Evolutionary conservation across 2,888 invertebrate genomes (phyloP).

Genomic region (Penaeus monodon): DNA sequence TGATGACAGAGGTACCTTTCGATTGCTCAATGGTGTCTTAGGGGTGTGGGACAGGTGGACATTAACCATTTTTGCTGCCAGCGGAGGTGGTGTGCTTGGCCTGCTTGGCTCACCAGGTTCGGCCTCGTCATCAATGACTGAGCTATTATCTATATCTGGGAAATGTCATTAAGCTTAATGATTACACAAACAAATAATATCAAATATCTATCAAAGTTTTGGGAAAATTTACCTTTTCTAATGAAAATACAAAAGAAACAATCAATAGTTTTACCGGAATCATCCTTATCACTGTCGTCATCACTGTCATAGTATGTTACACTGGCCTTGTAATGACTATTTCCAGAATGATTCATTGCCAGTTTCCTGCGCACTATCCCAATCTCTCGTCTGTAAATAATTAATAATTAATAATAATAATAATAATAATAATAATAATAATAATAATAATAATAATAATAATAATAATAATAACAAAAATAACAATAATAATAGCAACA

Average conservation of each 20-base stretch:
- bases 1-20: too few relatives aligned
- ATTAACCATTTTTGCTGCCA: not conserved
- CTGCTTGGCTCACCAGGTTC: slow-evolving; percentile 59
- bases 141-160: slow-evolving; percentile 60
- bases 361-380: slow-evolving; percentile 68
- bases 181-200: not conserved
- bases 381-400: slow-evolving; percentile 64
- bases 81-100: slow-evolving; percentile 54
- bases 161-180: not conserved
- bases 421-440: not conserved
- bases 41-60: not conserved
- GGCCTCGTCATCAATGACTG: slow-evolving; percentile 62
- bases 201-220: not conserved
- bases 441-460: too few relatives aligned
- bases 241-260: not conserved
- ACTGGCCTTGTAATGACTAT: slow-evolving; percentile 37
- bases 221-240: not conserved
- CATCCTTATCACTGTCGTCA: slow-evolving; percentile 49
- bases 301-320: slow-evolving; percentile 42
- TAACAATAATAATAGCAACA: too few relatives aligned
- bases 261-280: slow-evolving; percentile 34
- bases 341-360: slow-evolving; percentile 66
- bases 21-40: not conserved
- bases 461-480: too few relatives aligned
- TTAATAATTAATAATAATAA: not conserved